Evolutionary conservation across 1,140 invertebrate species (phyloP).

Genomic region (Leptinotarsa defecta): DNA sequence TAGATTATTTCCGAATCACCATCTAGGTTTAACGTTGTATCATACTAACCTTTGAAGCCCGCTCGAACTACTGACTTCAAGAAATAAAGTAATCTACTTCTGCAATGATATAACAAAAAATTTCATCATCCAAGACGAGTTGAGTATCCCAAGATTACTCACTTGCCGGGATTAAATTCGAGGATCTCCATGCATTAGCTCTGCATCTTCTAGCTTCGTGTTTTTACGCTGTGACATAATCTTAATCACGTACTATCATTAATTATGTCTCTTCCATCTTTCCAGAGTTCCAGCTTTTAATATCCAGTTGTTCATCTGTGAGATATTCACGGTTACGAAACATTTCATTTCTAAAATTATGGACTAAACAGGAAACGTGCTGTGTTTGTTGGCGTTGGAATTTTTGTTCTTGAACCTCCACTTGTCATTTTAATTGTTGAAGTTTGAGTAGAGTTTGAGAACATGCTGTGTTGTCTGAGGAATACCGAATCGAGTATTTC

Average conservation of each 20-base stretch:
- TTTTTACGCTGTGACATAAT: slow-evolving; percentile 42
- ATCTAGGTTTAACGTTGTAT: too few relatives aligned
- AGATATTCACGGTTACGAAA: slow-evolving; percentile 43
- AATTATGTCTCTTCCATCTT: slow-evolving; percentile 48
- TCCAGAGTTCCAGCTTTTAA: slow-evolving; percentile 35
- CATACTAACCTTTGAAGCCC: too few relatives aligned
- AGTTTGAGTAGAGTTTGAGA: neutral
- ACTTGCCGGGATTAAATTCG: neutral
- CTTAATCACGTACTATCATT: slow-evolving; percentile 51
- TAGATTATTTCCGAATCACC: too few relatives aligned
- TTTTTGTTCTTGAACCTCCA: too few relatives aligned
- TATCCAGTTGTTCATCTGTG: slow-evolving; percentile 50
- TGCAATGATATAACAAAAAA: too few relatives aligned
- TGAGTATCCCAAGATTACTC: neutral
- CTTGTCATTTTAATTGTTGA: neutral
- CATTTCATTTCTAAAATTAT: slow-evolving; percentile 40
- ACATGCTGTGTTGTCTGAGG: neutral
- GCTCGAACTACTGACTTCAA: too few relatives aligned
- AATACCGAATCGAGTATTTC: too few relatives aligned
- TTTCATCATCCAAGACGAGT: neutral
- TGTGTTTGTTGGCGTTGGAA: neutral
- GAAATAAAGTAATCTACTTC: too few relatives aligned
- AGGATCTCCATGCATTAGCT: neutral
- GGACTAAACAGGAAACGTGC: slow-evolving; percentile 44
- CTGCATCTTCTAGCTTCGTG: neutral